These are phyloP conservation scores for Holacanthus passer DNA, from an alignment of 2,113 vertebrate species.

Conservation along the genomic window DNA sequence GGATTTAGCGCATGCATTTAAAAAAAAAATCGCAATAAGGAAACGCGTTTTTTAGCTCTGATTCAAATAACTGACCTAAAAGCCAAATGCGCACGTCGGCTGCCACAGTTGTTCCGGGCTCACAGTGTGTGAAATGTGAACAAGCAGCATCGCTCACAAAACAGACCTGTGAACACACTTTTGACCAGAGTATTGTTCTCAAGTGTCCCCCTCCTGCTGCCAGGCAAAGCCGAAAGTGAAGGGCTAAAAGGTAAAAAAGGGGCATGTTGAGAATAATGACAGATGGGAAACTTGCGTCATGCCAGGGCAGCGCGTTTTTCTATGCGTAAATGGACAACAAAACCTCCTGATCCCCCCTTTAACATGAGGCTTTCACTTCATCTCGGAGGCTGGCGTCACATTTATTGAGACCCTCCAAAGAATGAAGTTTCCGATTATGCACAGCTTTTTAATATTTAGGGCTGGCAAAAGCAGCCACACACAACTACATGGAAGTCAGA, in stretches of 20 bases:
- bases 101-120: conserved; percentile 76
- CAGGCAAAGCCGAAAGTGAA: conserved; percentile 58
- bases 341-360: conserved; percentile 26
- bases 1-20: not conserved
- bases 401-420: conserved; percentile 41
- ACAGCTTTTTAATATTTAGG: conserved; percentile 50
- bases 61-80: conserved; percentile 79
- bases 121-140: conserved; percentile 65
- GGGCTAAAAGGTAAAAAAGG: conserved; percentile 64
- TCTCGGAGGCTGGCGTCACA: conserved; percentile 40
- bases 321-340: conserved; percentile 68
- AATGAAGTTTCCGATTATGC: conserved; percentile 68
- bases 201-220: conserved; percentile 45
- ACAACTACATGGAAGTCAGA: conserved; percentile 75
- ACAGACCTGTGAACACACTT: conserved; percentile 60
- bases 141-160: conserved; percentile 62
- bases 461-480: conserved; percentile 50
- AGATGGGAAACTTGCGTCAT: conserved; percentile 84
- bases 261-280: conserved; percentile 77
- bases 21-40: conserved; percentile 6
- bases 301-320: conserved; percentile 76
- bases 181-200: conserved; percentile 66
- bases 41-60: conserved; percentile 64
- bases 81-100: conserved; percentile 79
- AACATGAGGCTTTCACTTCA: conserved; percentile 39